phyloP scores from a whole-genome alignment of 2,888 invertebrate species.

The Metellina segmentata region DNA sequence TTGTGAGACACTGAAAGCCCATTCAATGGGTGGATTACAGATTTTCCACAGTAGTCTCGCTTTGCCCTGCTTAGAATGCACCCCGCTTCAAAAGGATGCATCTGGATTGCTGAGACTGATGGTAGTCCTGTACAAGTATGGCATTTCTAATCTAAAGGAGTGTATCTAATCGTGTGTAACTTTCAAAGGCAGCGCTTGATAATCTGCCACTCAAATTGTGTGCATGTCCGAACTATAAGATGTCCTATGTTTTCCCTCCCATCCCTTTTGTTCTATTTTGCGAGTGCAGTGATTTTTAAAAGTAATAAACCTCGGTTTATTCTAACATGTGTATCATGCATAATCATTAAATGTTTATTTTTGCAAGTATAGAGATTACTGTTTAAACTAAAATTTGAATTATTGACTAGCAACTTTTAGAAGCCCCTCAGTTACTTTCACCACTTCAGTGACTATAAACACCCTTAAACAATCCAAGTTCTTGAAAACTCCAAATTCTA shows the following conservation, averaged over 20 bases:
- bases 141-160: constrained; percentile 69
- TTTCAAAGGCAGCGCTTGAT: background rate
- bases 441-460: too few species aligned
- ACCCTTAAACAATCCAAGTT: too few species aligned
- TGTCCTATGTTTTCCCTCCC: constrained; percentile 6
- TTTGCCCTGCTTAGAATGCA: constrained; percentile 75
- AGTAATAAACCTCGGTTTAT: too few species aligned
- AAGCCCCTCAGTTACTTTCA: too few species aligned
- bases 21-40: constrained; percentile 77
- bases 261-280: background rate
- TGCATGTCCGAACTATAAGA: constrained; percentile 18
- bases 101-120: constrained; percentile 74
- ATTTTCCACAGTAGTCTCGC: constrained; percentile 66
- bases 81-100: constrained; percentile 66
- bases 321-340: too few species aligned
- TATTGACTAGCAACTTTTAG: too few species aligned
- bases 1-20: constrained; percentile 71
- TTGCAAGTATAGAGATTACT: too few species aligned
- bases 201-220: background rate
- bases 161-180: constrained; percentile 36
- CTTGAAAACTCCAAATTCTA: too few species aligned
- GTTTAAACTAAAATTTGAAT: too few species aligned
- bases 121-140: constrained; percentile 74
- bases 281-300: background rate
- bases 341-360: too few species aligned